Base-by-base conservation (phyloP, 2,797 vertebrate species). In the Cynodonichthys magdalenae region DNA sequence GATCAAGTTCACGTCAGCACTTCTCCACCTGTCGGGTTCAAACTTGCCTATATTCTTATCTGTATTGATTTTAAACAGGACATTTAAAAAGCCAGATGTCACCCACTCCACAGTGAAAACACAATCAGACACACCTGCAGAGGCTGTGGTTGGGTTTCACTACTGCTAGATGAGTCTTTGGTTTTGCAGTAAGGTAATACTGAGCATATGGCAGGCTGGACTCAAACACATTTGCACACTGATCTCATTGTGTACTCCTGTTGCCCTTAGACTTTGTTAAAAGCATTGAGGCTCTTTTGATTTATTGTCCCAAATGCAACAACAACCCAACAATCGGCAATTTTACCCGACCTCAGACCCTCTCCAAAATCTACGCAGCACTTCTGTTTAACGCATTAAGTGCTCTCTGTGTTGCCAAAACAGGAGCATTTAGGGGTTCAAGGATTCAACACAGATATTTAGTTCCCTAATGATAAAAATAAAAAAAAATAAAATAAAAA, bases 111-210 rank as follows among this genome's bases (percentile, higher is more conserved):
- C 60, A 11, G 48, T 53, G 60, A 51, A 61, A 65, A 66, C n/a
- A 69, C 41, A 45, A 53, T 15, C 52, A 51, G 4, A 12, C 20
- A 61, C 8, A 34, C 46, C 19, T 69, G 19, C 15, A 0, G 2
- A 56, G 17, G 14, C 20, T 51, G 20, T 75, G 75, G 47, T 86
- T 58, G 47, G 27, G 74, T 87, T 84, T 84, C 75, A 75, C 59
- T 61, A 20, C 69, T 80, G 54, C 79, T 48, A 41, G 45, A 17
- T 14, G 14, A 59, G 46, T 41, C 28, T 80, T 75, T 74, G 39
- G 49, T 80, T 65, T 74, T 24, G 49, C 15, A n/a, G 56, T 54
- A 61, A 77, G 20, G 41, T 55, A 49, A 63, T 46, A 63, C 41
- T 58, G n/a, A 47, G 49, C 75, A 83, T 74, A 75, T 77, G 77